Conservation (phyloP, 2,797 vertebrate species). For the Gadopsis marmoratus region DNA sequence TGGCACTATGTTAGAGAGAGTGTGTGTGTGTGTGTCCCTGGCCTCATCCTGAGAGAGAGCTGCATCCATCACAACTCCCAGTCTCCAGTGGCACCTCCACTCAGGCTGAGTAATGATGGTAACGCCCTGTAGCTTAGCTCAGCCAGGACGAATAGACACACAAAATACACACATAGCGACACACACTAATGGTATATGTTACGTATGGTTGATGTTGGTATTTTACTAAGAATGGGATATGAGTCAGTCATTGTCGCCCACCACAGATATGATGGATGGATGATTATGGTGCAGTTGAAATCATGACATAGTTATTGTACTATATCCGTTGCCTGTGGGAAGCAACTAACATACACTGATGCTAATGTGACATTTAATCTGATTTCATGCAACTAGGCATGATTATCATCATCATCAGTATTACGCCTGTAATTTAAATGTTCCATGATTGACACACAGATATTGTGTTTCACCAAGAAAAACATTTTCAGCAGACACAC, state of each 20-base stretch:
- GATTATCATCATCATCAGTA: conserved; percentile 51
- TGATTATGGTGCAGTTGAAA: conserved; percentile 42
- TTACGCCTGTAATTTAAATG: conserved; percentile 30
- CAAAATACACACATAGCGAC: conserved; percentile 18
- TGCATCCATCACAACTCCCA: conserved; percentile 70
- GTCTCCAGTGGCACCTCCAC: conserved; percentile 62
- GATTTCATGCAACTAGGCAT: conserved; percentile 41
- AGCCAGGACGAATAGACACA: conserved; percentile 20
- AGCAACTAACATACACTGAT: conserved; percentile 42
- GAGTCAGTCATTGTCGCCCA: conserved; percentile 40
- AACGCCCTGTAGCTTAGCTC: conserved; percentile 52
- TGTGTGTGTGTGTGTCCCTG: conserved; percentile 40
- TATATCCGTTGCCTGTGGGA: conserved; percentile 28
- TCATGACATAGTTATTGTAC: background rate
- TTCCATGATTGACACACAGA: conserved; percentile 42
- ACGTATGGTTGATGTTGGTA: conserved; percentile 1
- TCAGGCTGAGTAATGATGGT: conserved; percentile 68
- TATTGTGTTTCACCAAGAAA: conserved; percentile 40
- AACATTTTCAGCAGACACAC: conserved; percentile 47
- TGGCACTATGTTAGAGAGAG: conserved; percentile 22
- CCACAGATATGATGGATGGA: conserved; percentile 26
- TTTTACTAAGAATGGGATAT: conserved; percentile 29
- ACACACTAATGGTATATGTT: conserved; percentile 25
- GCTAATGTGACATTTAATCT: conserved; percentile 68
- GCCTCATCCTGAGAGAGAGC: conserved; percentile 64